Evolutionary conservation across 2,797 vertebrate species (phyloP).

Genomic region (Sylvia borin): DNA sequence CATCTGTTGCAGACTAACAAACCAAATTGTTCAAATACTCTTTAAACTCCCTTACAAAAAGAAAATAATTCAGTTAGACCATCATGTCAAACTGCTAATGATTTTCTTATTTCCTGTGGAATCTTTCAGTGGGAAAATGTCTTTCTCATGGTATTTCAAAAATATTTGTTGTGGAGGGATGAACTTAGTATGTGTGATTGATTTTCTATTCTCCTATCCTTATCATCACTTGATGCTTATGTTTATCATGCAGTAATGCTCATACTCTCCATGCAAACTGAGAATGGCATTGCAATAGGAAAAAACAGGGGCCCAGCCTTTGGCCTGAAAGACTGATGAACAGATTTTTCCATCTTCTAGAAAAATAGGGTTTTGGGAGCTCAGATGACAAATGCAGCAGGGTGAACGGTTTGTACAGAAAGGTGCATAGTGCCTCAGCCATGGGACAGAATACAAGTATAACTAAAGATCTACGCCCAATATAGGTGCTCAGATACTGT

Average conservation of each 20-base stretch:
- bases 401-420: neutral
- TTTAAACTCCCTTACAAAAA: neutral
- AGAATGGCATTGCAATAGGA: neutral
- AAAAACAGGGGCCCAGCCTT: neutral
- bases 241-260: neutral
- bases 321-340: neutral
- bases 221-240: neutral
- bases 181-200: neutral
- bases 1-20: neutral
- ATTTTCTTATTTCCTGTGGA: slow-evolving; percentile 1
- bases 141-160: neutral
- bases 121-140: neutral
- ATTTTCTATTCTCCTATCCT: neutral
- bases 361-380: neutral
- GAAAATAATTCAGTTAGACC: neutral
- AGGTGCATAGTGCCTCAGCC: neutral
- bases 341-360: neutral
- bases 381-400: neutral
- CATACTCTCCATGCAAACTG: neutral
- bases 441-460: neutral
- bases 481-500: neutral
- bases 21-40: neutral
- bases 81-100: neutral
- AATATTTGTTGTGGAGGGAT: neutral
- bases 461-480: neutral